Base-by-base conservation (phyloP, 2,888 invertebrate genomes). In the Zonitis immaculata region DNA sequence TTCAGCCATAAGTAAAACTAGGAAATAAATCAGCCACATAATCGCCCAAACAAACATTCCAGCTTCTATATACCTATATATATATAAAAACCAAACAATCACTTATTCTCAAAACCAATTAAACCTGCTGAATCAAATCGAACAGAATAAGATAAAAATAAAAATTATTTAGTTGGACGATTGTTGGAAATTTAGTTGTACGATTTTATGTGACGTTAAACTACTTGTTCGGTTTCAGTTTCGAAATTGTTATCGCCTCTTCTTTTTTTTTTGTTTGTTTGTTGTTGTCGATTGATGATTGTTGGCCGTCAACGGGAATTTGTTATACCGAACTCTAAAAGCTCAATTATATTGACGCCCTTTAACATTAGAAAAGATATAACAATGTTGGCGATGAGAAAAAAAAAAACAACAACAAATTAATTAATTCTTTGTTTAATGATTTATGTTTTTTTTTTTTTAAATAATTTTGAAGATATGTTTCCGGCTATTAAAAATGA, bases 141-240 rank as follows among this genome's bases (percentile, higher is more conserved):
- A 32, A 32, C 14, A 4, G n/a, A 72, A 64, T 70, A 69, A 69
- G 64, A 67, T 71, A 70, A 71, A 71, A 35, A 35, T 9, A 35
- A 35, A 18, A 9, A 16, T 35, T 16, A 35, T 35, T 35, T 4
- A 35, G 16, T 32, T 32, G 32, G 32, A 14, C 32, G 32, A 32
- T 32, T 32, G 32, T 32, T 32, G 12, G 32, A 32, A 32, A 35
- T 35, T 35, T 35, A 35, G 35, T 35, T 35, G 35, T 35, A 18
- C 35, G 35, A 35, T 35, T 35, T 35, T 35, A 35, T 35, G 16
- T 35, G 35, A 35, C 35, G 35, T 35, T 35, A 35, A 35, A 35
- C 35, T 35, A 35, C 35, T 35, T 35, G 35, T 35, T 35, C 18
- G 35, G 35, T 35, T 35, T 35, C 35, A 35, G 35, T 35, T 35